These are phyloP conservation scores for Staurois parvus DNA, from an alignment of 2,797 vertebrate species.

Conservation along the genomic window DNA sequence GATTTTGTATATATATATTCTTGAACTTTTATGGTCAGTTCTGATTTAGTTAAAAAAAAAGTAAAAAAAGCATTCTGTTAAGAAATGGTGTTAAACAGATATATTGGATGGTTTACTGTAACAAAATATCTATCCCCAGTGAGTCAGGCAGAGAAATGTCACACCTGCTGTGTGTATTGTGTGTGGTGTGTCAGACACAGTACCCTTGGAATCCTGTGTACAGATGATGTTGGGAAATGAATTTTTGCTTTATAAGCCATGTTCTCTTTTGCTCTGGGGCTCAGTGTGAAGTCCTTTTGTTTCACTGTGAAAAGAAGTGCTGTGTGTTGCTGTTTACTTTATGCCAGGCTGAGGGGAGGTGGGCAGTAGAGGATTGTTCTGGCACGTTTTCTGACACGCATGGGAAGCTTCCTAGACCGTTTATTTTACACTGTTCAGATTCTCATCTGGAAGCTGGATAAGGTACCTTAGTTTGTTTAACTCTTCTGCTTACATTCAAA, in stretches of 20 bases:
- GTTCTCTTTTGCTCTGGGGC: slow-evolving; percentile 28
- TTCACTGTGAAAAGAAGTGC: slow-evolving; percentile 31
- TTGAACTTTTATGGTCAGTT: no score
- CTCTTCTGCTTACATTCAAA: slow-evolving; percentile 7
- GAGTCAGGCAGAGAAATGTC: background rate
- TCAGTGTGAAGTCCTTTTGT: slow-evolving; percentile 23
- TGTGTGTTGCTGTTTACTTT: slow-evolving; percentile 31
- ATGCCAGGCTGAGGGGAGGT: slow-evolving; percentile 34
- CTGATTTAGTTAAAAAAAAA: no score
- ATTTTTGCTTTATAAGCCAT: slow-evolving; percentile 38
- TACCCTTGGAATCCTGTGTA: slow-evolving; percentile 20
- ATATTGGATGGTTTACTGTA: background rate
- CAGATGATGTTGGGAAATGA: slow-evolving; percentile 32
- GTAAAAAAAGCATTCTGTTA: no score
- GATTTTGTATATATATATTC: no score
- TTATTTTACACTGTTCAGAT: slow-evolving; percentile 26
- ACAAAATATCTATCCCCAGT: background rate
- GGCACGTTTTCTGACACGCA: slow-evolving; percentile 25
- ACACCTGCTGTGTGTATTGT: slow-evolving; percentile 28
- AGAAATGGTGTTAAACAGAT: no score
- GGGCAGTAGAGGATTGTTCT: slow-evolving; percentile 43
- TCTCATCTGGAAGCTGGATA: slow-evolving; percentile 21
- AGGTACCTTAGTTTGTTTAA: slow-evolving; percentile 36
- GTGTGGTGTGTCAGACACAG: background rate
- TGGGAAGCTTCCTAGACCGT: slow-evolving; percentile 38